Evolutionary conservation across 2,113 vertebrate genomes (phyloP).

Genomic region (Dipodomys stephensi): DNA sequence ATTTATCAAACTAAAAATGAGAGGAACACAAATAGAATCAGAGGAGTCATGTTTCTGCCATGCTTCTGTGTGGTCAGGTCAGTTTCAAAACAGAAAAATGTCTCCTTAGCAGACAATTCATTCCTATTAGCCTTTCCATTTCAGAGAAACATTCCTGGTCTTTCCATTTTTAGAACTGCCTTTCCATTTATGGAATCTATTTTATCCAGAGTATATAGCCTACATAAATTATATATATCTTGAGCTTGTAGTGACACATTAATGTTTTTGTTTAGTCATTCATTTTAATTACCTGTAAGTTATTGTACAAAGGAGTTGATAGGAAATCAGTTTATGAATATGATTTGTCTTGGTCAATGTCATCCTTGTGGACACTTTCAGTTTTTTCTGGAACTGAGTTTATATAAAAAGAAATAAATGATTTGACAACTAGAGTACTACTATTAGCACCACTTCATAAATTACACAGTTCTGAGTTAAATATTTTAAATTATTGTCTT

Average conservation of each 20-base stretch:
- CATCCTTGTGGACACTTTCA: too few relatives aligned
- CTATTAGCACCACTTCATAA: not conserved
- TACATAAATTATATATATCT: slow-evolving; percentile 42
- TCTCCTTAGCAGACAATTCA: not conserved
- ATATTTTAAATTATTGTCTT: not conserved
- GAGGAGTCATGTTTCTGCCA: slow-evolving; percentile 30
- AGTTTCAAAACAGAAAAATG: slow-evolving; percentile 21
- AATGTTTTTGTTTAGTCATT: not conserved
- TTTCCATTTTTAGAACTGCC: slow-evolving; percentile 58
- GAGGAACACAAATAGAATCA: slow-evolving; percentile 52
- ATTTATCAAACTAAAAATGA: slow-evolving; percentile 72
- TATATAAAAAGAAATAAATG: too few relatives aligned
- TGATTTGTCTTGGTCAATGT: too few relatives aligned
- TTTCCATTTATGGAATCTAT: not conserved
- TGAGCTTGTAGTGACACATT: not conserved
- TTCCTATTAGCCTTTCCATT: not conserved
- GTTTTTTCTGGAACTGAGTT: too few relatives aligned
- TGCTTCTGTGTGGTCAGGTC: not conserved
- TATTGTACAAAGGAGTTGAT: too few relatives aligned
- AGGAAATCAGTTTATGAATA: too few relatives aligned
- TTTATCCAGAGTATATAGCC: not conserved
- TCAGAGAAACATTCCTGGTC: slow-evolving; percentile 62
- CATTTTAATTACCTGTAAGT: too few relatives aligned
- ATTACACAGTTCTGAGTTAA: slow-evolving; percentile 1
- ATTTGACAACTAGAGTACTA: not conserved